A percentile compares a stretch with the other conserved stretches of the same genome.
phyloP scores from a whole-genome alignment of 2,888 invertebrate genomes.

The Meandrusa payeni region DNA sequence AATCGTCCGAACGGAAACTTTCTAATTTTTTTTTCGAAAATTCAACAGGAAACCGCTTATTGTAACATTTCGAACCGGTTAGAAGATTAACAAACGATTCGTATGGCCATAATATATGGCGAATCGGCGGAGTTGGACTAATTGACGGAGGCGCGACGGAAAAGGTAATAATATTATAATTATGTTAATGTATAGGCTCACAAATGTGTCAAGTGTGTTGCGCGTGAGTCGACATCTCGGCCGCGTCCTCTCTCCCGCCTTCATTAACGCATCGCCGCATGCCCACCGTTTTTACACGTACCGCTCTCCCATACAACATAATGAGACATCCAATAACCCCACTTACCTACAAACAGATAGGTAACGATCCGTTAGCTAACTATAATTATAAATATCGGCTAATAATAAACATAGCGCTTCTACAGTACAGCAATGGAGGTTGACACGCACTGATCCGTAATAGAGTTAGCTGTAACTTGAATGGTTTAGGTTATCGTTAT shows the following conservation, averaged over 20 bases:
- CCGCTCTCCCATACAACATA: slow-evolving; percentile 31
- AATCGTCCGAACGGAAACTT: slow-evolving; percentile 8
- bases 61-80: neutral
- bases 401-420: too few relatives aligned
- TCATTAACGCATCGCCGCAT: slow-evolving; percentile 55
- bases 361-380: slow-evolving; percentile 11
- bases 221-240: slow-evolving; percentile 66
- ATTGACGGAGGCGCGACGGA: neutral
- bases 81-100: neutral
- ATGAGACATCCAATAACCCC: slow-evolving; percentile 19
- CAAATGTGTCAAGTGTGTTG: slow-evolving; percentile 37
- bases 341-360: slow-evolving; percentile 22
- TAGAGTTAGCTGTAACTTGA: too few relatives aligned
- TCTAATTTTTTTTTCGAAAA: slow-evolving; percentile 9
- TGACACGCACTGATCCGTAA: too few relatives aligned
- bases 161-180: slow-evolving; percentile 11
- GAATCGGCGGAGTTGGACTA: neutral
- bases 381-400: neutral
- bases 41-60: too few relatives aligned
- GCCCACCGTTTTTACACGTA: slow-evolving; percentile 43
- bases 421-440: too few relatives aligned
- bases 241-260: slow-evolving; percentile 39
- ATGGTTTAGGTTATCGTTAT: too few relatives aligned
- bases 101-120: neutral
- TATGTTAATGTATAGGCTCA: slow-evolving; percentile 15